Conservation (phyloP, 2,113 vertebrate species). For the Alethe castanea region DNA sequence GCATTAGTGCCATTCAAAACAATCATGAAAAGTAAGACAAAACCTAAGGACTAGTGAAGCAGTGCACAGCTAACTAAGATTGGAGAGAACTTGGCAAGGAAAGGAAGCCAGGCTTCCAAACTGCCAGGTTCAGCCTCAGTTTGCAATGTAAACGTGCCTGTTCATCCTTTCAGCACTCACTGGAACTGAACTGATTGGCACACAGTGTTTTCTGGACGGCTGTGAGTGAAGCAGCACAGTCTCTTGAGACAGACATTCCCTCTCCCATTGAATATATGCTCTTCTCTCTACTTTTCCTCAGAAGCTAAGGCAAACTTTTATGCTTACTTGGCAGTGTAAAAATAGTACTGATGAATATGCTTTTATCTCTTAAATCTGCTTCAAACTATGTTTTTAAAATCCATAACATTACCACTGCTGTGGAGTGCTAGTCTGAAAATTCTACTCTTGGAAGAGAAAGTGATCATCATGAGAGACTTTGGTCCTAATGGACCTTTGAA, state of each 20-base stretch:
- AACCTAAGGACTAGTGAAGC: not conserved
- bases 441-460: not conserved
- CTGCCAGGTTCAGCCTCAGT: not conserved
- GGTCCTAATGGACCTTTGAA: not conserved
- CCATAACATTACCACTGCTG: not conserved
- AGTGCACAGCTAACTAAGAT: not conserved
- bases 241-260: not conserved
- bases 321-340: slow-evolving; percentile 15
- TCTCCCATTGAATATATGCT: not conserved
- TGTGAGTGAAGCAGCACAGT: not conserved
- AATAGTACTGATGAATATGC: slow-evolving; percentile 16
- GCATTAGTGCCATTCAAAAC: not conserved
- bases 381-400: not conserved
- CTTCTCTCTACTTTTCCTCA: not conserved
- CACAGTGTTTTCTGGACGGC: not conserved
- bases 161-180: not conserved
- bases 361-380: not conserved
- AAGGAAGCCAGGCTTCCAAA: not conserved
- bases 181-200: not conserved
- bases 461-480: not conserved
- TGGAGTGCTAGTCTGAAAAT: not conserved
- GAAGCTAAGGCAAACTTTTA: not conserved
- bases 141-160: not conserved
- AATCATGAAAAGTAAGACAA: not conserved
- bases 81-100: not conserved